Evolutionary conservation across 2,113 vertebrate species (phyloP).

Genomic region (Rhizomys pruinosus): DNA sequence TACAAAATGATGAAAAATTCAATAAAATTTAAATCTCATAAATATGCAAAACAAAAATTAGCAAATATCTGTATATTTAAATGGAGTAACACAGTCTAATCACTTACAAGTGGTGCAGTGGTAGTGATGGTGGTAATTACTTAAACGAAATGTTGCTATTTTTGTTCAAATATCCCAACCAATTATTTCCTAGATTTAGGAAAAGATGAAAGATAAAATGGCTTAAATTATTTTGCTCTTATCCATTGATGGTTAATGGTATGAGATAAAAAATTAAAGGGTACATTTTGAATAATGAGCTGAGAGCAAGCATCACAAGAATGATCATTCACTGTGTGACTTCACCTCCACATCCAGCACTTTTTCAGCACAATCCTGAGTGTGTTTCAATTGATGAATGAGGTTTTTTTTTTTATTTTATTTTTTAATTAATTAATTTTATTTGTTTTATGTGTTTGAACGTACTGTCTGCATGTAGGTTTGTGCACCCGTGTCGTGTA

Average conservation of each 20-base stretch:
- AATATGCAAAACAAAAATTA: not conserved
- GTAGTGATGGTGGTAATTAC: not conserved
- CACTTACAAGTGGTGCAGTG: not conserved
- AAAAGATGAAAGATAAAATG: constrained; percentile 33
- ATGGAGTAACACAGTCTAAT: not conserved
- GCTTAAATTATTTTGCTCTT: constrained; percentile 50
- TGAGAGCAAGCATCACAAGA: constrained; percentile 21
- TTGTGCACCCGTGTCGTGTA: no score
- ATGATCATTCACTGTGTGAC: not conserved
- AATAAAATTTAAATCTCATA: not conserved
- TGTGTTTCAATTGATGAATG: constrained; percentile 69
- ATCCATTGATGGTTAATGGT: constrained; percentile 30
- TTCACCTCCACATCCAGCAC: not conserved
- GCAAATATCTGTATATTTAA: constrained; percentile 15
- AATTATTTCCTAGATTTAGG: constrained; percentile 49
- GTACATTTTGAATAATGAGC: constrained; percentile 51
- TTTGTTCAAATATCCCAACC: constrained; percentile 46
- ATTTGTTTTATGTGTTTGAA: no score
- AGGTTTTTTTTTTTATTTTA: constrained; percentile 74
- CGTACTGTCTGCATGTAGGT: no score
- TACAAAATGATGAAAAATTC: constrained; percentile 12
- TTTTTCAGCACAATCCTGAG: constrained; percentile 13
- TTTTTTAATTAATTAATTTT: no score
- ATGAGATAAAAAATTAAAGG: constrained; percentile 69
- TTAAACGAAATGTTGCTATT: constrained; percentile 40